Evolutionary conservation across 2,113 vertebrate genomes (phyloP).

Genomic region (zebrafish (Danio rerio)): DNA sequence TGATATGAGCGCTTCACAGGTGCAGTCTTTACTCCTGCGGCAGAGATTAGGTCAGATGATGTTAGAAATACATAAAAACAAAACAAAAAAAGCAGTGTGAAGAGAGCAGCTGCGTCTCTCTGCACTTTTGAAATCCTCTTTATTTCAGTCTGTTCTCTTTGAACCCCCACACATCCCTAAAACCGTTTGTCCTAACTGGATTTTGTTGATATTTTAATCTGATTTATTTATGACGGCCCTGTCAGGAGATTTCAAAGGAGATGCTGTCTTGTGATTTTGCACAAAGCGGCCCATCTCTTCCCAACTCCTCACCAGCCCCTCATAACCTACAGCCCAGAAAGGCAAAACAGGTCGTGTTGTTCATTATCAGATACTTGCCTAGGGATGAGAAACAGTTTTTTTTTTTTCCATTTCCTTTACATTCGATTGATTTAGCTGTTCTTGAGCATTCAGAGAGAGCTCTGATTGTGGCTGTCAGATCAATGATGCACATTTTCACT

Average conservation of each 20-base stretch:
- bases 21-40: neutral
- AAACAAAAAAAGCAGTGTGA: neutral
- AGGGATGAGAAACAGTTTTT: neutral
- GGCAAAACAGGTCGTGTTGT: neutral
- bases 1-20: neutral
- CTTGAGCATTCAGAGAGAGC: neutral
- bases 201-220: conserved; percentile 36
- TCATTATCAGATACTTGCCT: neutral
- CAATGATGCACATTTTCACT: conserved; percentile 9
- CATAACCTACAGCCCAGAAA: conserved; percentile 9
- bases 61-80: neutral
- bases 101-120: conserved; percentile 20
- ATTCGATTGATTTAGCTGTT: neutral
- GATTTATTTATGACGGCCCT: conserved; percentile 28
- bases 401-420: neutral
- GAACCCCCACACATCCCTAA: neutral
- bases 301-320: conserved; percentile 27
- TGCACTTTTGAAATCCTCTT: neutral
- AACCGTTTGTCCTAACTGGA: neutral
- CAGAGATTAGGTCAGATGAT: neutral
- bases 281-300: conserved; percentile 17
- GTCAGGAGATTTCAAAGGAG: conserved; percentile 19
- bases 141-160: conserved; percentile 14
- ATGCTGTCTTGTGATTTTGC: conserved; percentile 26
- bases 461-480: neutral